Evolutionary conservation across 1,140 invertebrate species (phyloP).

Genomic region (Bombus difficillimus): DNA sequence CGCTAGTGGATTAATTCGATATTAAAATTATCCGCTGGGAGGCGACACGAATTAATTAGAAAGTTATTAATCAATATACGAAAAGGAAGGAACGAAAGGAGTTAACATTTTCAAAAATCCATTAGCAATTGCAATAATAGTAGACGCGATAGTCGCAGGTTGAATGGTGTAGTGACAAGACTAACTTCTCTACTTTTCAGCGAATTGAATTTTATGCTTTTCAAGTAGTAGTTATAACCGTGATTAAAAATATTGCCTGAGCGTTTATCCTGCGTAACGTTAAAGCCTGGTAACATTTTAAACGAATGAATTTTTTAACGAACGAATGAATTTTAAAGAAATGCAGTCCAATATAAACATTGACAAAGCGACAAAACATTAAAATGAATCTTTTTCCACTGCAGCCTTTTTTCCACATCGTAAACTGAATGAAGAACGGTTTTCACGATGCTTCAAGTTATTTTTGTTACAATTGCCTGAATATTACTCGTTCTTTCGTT

Average conservation of each 20-base stretch:
- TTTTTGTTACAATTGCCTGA: not conserved
- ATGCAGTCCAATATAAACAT: not conserved
- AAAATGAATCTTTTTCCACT: not conserved
- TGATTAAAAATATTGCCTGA: not conserved
- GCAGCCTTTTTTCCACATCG: no score
- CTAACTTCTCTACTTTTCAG: not conserved
- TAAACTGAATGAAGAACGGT: no score
- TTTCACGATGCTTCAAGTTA: not conserved
- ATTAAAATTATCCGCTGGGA: not conserved
- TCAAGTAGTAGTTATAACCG: not conserved
- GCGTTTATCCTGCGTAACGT: not conserved
- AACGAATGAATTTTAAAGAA: not conserved
- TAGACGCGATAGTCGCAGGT: not conserved
- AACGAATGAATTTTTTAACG: not conserved
- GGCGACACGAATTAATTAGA: not conserved
- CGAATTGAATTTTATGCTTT: slow-evolving; percentile 1
- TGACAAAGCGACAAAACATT: not conserved
- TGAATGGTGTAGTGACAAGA: not conserved
- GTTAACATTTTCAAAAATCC: not conserved
- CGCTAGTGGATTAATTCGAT: not conserved
- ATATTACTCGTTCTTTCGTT: not conserved
- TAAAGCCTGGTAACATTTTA: not conserved
- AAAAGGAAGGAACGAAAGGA: not conserved
- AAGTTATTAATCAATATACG: not conserved
- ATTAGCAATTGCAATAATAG: not conserved